Base-by-base conservation (phyloP, 2,113 vertebrate species). In the Petrocephalus microphthalmus region DNA sequence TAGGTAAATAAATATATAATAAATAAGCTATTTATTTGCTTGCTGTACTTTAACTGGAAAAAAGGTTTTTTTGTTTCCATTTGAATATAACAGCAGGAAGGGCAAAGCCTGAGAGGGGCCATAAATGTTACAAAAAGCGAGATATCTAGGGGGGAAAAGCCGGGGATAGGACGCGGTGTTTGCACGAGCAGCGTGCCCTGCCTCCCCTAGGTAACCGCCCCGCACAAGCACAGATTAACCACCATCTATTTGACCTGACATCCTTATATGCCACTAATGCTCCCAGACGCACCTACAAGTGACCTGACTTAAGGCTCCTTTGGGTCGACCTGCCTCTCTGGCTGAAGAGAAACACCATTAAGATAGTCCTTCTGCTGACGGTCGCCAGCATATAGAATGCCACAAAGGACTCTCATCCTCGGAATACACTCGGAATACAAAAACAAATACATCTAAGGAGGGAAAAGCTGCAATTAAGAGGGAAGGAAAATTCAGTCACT, bases 401-500 rank as follows among this genome's bases (percentile, higher is more conserved):
- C 45, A 15, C 5, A 19, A 56, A 78, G 8, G 22, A 47, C 78
- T 49, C 42, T 17, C 33, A 81, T 29, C 88, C 33, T 20, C 42
- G 83, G 78, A 64, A 53, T 33, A 53, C 8, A 47, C 52, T 49
- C 51, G 13, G 74, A 20, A 71, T 29, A 33, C 15, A 52, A 37
- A 81, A 88, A 88, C 5, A 5, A 49, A 5, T 49, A 49, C 47
- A 5, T 49, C 17, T 49, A 20, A 33, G 25, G n/a, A 49, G n/a
- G 81, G 10, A 64, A 53, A 29, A 86, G 37, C 47, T 78, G 60
- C 60, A 74, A 71, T 89, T 89, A 45, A 89, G 82, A 42, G 64
- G 49, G 87, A 86, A 33, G 85, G 7, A 87, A 89, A 83, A 56
- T 60, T 67, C 88, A 83, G 51, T 47, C 45, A 33, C 8, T 82